These are phyloP conservation scores for Tinamus guttatus DNA, from an alignment of 2,113 vertebrate genomes.

Conservation along the genomic window DNA sequence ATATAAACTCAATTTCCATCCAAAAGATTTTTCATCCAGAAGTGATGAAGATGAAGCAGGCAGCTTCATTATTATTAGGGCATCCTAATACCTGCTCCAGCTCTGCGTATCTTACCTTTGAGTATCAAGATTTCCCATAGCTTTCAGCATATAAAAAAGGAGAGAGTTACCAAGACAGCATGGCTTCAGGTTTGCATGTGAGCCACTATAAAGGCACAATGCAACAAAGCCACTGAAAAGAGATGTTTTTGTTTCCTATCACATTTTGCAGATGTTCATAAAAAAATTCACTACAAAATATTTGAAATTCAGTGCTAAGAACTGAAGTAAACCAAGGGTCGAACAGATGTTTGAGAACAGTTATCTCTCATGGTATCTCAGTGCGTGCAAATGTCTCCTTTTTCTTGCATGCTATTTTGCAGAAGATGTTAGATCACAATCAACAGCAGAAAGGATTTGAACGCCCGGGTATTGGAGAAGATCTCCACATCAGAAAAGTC, in stretches of 20 bases:
- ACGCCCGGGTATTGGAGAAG: background rate
- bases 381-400: slow-evolving; percentile 18
- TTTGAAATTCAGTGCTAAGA: slow-evolving; percentile 32
- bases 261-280: slow-evolving; percentile 13
- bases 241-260: slow-evolving; percentile 33
- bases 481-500: slow-evolving; percentile 46
- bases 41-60: background rate
- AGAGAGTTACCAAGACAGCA: background rate
- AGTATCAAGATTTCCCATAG: background rate
- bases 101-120: background rate
- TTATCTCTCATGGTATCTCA: slow-evolving; percentile 37
- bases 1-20: background rate
- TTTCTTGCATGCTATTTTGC: slow-evolving; percentile 45
- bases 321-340: slow-evolving; percentile 24
- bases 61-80: too few species aligned
- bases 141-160: background rate
- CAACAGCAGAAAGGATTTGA: slow-evolving; percentile 21
- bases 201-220: slow-evolving; percentile 16
- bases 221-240: slow-evolving; percentile 3
- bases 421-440: slow-evolving; percentile 52
- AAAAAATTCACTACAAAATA: slow-evolving; percentile 31
- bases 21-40: background rate
- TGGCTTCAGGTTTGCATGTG: background rate
- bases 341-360: background rate
- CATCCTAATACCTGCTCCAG: background rate